Evolutionary conservation across 2,113 vertebrate species (phyloP).

Genomic region (Cololabis saira): DNA sequence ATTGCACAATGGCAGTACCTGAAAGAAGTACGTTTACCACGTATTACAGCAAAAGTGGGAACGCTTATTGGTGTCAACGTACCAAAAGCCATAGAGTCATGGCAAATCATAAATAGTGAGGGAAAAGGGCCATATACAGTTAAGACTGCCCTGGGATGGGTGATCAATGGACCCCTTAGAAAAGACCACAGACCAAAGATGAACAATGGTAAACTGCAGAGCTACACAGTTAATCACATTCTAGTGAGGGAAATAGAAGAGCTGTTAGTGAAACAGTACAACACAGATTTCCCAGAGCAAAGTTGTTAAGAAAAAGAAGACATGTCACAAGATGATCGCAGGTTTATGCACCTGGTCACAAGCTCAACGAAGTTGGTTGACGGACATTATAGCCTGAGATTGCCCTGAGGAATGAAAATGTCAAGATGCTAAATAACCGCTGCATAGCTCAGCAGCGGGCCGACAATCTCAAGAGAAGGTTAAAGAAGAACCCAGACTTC

Average conservation of each 20-base stretch:
- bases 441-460: conserved; percentile 22
- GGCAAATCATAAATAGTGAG: neutral
- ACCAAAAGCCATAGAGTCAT: neutral
- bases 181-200: neutral
- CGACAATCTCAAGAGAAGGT: neutral
- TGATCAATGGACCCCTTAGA: neutral
- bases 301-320: conserved; percentile 2
- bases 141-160: neutral
- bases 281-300: neutral
- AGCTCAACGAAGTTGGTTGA: conserved; percentile 8
- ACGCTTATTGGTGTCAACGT: neutral
- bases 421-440: conserved; percentile 22
- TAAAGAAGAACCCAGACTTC: conserved; percentile 13
- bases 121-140: neutral
- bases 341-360: neutral
- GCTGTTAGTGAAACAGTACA: neutral
- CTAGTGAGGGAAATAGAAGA: neutral
- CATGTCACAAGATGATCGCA: conserved; percentile 3
- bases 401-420: conserved; percentile 5
- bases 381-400: conserved; percentile 11
- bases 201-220: neutral
- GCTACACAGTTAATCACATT: neutral
- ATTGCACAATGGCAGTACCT: neutral
- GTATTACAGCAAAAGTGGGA: neutral
- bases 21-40: neutral